Conservation (phyloP, 2,797 vertebrate species). For the Manis pentadactyla region DNA sequence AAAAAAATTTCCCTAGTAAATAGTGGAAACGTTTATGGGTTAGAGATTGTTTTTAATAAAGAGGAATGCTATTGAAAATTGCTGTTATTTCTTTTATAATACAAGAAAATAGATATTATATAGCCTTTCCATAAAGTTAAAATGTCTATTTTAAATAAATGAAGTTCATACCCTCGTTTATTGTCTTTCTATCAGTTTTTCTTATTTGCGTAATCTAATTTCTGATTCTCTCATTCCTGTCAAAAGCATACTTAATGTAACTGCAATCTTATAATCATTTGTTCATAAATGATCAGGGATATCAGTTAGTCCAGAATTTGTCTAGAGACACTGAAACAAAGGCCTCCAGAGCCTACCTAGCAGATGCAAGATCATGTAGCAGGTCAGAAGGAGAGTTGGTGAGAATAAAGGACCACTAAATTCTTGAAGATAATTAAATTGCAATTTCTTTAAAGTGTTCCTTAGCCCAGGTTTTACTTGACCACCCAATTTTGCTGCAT, state of each 20-base stretch:
- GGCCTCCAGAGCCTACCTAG: neutral
- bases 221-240: neutral
- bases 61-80: neutral
- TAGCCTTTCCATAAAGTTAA: neutral
- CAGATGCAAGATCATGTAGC: neutral
- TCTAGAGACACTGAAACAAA: slow-evolving; percentile 30
- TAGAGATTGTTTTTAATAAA: neutral
- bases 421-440: neutral
- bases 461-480: neutral
- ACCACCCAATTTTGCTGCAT: neutral
- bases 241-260: neutral
- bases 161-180: neutral
- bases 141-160: neutral
- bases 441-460: neutral
- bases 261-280: neutral
- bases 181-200: neutral
- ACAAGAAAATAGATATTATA: neutral
- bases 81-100: neutral
- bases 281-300: neutral
- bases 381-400: neutral
- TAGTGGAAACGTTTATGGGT: neutral
- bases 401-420: neutral
- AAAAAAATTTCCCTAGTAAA: neutral
- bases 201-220: neutral
- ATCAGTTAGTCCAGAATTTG: neutral